These are phyloP conservation scores for Silurus meridionalis DNA, from an alignment of 2,113 vertebrate genomes.

Conservation along the genomic window DNA sequence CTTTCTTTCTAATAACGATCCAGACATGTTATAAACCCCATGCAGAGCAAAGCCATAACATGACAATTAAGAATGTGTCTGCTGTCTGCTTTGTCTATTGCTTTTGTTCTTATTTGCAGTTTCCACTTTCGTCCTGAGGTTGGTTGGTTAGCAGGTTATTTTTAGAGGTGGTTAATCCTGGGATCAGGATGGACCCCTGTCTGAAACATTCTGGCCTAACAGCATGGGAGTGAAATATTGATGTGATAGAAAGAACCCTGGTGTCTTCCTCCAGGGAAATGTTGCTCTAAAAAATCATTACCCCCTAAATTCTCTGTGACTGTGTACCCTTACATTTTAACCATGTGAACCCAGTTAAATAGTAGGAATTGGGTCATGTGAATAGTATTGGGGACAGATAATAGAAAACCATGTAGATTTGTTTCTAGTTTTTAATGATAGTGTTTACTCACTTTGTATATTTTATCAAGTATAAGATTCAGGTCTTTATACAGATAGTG, in stretches of 20 bases:
- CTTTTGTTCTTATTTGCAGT: slow-evolving; percentile 22
- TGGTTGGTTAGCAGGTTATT: slow-evolving; percentile 49
- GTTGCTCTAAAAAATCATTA: slow-evolving; percentile 54
- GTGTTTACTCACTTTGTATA: not conserved
- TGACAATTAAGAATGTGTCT: not conserved
- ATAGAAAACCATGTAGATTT: not conserved
- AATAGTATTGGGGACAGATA: not conserved
- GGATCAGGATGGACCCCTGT: slow-evolving; percentile 46
- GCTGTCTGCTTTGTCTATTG: slow-evolving; percentile 4
- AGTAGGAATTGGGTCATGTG: slow-evolving; percentile 19
- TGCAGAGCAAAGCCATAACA: slow-evolving; percentile 20
- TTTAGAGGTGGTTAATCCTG: slow-evolving; percentile 49
- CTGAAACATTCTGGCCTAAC: slow-evolving; percentile 46
- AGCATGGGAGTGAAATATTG: slow-evolving; percentile 58
- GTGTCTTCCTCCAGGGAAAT: slow-evolving; percentile 45
- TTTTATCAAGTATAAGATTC: not conserved
- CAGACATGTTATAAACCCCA: not conserved
- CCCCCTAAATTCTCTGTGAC: slow-evolving; percentile 23
- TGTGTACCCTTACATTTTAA: slow-evolving; percentile 30
- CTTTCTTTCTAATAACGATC: slow-evolving; percentile 8
- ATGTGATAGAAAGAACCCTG: slow-evolving; percentile 47
- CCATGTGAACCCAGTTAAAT: slow-evolving; percentile 29
- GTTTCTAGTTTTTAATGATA: not conserved
- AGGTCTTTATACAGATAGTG: slow-evolving; percentile 2
- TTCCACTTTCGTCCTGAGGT: not conserved